Evolutionary conservation across 2,797 vertebrate genomes (phyloP).

Genomic region (Hippocampus kuda): DNA sequence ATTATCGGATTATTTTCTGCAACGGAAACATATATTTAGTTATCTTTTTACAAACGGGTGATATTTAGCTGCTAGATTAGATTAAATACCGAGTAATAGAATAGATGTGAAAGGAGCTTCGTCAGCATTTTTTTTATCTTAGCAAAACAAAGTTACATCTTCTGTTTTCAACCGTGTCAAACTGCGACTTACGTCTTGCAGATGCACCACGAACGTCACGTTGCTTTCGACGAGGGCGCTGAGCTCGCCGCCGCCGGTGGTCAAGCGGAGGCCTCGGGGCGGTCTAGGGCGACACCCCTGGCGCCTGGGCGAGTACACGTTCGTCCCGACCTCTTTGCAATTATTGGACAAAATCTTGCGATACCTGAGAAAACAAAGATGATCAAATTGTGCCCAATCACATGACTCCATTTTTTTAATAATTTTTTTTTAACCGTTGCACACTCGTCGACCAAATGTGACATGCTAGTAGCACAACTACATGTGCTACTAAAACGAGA

Average conservation of each 20-base stretch:
- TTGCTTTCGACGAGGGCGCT: constrained; percentile 76
- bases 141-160: no score
- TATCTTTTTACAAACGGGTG: no score
- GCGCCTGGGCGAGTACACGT: constrained; percentile 77
- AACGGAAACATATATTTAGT: no score
- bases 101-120: no score
- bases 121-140: no score
- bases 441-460: no score
- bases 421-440: background rate
- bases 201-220: constrained; percentile 82
- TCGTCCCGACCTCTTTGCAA: constrained; percentile 78
- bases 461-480: no score
- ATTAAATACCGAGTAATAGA: no score
- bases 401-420: background rate
- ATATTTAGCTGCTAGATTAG: no score
- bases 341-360: constrained; percentile 90
- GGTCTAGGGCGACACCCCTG: constrained; percentile 79
- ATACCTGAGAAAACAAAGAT: constrained; percentile 66
- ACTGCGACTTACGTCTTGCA: constrained; percentile 75
- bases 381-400: background rate
- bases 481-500: no score
- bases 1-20: no score
- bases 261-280: constrained; percentile 77
- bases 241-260: constrained; percentile 76
- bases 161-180: no score